A percentile compares a stretch with the other conserved stretches of the same genome.
Conservation (phyloP, 1,140 invertebrate genomes). For the Cardiocondyla obscurior region DNA sequence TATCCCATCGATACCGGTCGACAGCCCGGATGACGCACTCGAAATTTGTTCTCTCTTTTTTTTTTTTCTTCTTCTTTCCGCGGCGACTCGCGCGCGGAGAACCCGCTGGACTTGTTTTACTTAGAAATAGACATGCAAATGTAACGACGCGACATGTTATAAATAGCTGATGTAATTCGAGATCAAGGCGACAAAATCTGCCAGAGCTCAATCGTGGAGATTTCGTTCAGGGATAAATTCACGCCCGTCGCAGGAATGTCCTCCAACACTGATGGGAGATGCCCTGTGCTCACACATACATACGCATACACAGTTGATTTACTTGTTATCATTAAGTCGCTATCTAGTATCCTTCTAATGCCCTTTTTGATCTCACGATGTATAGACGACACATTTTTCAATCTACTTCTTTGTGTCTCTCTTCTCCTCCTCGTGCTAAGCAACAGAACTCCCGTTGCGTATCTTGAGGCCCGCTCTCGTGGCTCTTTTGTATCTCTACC, state of each 20-base stretch:
- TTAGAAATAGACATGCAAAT: not conserved
- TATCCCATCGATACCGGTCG: not conserved
- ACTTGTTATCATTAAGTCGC: conserved; percentile 57
- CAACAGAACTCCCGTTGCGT: conserved; percentile 56
- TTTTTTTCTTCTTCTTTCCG: no score
- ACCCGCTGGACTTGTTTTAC: not conserved
- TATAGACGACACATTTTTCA: conserved; percentile 62
- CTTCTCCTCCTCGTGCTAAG: conserved; percentile 57
- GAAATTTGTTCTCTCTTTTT: not conserved
- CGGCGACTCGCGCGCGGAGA: no score
- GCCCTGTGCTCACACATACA: not conserved
- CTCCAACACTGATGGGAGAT: not conserved
- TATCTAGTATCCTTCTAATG: conserved; percentile 58
- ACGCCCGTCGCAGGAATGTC: not conserved
- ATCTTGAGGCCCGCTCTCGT: conserved; percentile 67
- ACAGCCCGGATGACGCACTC: not conserved
- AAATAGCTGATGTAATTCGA: not conserved
- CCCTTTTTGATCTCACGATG: conserved; percentile 54
- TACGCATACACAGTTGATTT: conserved; percentile 20
- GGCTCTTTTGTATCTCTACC: conserved; percentile 60
- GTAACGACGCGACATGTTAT: no score
- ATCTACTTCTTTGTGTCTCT: conserved; percentile 63
- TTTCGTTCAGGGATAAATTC: not conserved
- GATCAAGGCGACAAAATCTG: not conserved
- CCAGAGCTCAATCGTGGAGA: not conserved